Evolutionary conservation across 2,888 invertebrate genomes (phyloP).

Genomic region (Clunio marinus): DNA sequence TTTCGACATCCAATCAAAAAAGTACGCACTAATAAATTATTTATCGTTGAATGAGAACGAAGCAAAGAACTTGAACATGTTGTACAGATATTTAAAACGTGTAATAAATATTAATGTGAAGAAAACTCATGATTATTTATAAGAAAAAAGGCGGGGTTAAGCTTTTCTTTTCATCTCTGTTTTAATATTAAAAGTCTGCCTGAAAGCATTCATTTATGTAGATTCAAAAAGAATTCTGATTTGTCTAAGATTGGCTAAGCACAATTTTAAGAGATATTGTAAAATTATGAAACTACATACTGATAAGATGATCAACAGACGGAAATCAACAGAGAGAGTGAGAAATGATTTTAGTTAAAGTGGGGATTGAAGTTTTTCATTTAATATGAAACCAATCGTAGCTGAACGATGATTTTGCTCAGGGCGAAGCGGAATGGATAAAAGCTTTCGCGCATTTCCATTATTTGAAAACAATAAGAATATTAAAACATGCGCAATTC

Average conservation of each 20-base stretch:
- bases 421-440: neutral
- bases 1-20: no score
- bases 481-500: constrained; percentile 4
- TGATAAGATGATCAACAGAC: no score
- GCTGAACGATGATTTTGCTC: neutral
- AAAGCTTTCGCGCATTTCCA: neutral
- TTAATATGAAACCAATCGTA: neutral
- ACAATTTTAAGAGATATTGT: no score
- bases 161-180: constrained; percentile 22
- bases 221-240: no score
- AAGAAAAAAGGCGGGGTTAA: constrained; percentile 37
- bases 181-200: constrained; percentile 9
- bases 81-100: no score
- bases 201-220: no score
- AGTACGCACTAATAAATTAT: no score
- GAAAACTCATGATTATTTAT: constrained; percentile 16
- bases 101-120: constrained; percentile 36
- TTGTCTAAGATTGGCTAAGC: no score
- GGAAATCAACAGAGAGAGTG: no score
- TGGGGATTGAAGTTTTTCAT: neutral
- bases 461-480: neutral
- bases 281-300: no score
- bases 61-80: no score
- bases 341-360: neutral
- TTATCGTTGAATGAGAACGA: no score